phyloP scores from a whole-genome alignment of 2,888 invertebrate genomes.

The Brachypalpus laphriformis region DNA sequence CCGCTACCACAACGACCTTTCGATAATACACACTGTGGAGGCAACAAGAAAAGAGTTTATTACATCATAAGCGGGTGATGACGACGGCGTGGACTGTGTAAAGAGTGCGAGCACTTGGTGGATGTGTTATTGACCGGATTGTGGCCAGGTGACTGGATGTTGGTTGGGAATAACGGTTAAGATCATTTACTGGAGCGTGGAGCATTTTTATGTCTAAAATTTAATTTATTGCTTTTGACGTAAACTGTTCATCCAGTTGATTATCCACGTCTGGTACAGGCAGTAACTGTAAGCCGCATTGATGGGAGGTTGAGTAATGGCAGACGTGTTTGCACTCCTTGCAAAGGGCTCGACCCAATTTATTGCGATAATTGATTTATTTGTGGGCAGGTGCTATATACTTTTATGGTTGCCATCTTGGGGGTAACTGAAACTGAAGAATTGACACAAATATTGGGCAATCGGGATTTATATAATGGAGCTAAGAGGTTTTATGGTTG shows the following conservation, averaged over 20 bases:
- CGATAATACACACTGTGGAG: neutral
- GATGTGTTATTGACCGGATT: constrained; percentile 16
- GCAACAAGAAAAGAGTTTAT: constrained; percentile 5
- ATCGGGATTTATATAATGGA: no score
- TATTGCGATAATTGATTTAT: constrained; percentile 30
- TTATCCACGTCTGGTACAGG: neutral
- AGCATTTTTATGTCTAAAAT: neutral
- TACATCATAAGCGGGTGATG: constrained; percentile 43
- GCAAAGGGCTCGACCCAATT: neutral
- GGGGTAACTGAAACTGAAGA: neutral
- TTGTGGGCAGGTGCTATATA: constrained; percentile 1
- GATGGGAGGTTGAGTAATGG: neutral
- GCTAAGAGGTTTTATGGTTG: no score
- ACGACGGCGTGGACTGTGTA: neutral
- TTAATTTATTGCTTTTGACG: constrained; percentile 18
- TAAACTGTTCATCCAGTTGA: constrained; percentile 1
- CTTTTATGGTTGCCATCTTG: neutral
- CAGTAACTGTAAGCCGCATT: neutral
- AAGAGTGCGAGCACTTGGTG: neutral
- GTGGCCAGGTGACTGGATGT: neutral
- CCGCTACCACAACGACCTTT: constrained; percentile 18
- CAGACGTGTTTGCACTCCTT: neutral
- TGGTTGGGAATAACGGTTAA: constrained; percentile 26
- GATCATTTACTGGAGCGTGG: constrained; percentile 21
- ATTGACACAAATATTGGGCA: neutral